phyloP scores from a whole-genome alignment of 2,888 invertebrate species.

The Lithophane socia region DNA sequence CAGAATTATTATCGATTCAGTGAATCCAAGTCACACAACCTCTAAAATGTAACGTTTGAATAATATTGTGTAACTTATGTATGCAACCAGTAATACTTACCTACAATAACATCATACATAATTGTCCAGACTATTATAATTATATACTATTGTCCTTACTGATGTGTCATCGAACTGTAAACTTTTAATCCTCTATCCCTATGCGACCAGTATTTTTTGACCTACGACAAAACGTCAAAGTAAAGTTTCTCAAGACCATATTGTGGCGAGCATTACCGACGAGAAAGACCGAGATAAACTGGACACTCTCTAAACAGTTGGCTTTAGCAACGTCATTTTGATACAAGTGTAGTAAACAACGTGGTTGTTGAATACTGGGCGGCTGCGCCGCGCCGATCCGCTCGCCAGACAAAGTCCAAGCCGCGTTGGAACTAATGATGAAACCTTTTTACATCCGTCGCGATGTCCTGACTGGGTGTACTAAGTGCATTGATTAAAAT shows the following conservation, averaged over 20 bases:
- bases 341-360: constrained; percentile 13
- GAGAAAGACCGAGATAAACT: constrained; percentile 21
- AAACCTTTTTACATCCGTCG: constrained; percentile 9
- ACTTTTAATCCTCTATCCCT: not conserved
- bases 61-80: constrained; percentile 33
- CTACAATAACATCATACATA: not conserved
- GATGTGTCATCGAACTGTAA: constrained; percentile 29
- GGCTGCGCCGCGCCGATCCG: not conserved
- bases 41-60: constrained; percentile 11
- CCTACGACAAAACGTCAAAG: not conserved
- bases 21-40: not conserved
- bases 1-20: not conserved
- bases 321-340: constrained; percentile 27
- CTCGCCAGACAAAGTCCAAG: constrained; percentile 22
- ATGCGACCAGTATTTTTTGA: constrained; percentile 11
- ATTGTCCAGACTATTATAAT: not conserved
- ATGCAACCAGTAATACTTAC: not conserved
- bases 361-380: constrained; percentile 18
- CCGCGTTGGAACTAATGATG: constrained; percentile 42
- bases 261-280: not conserved
- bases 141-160: not conserved
- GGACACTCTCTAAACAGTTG: constrained; percentile 22
- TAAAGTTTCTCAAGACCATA: not conserved
- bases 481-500: constrained; percentile 8
- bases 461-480: not conserved